Evolutionary conservation across 1,140 invertebrate species (phyloP), one percentile per base, ranked within the genome.

Genomic region (Drosophila seguyi): DNA sequence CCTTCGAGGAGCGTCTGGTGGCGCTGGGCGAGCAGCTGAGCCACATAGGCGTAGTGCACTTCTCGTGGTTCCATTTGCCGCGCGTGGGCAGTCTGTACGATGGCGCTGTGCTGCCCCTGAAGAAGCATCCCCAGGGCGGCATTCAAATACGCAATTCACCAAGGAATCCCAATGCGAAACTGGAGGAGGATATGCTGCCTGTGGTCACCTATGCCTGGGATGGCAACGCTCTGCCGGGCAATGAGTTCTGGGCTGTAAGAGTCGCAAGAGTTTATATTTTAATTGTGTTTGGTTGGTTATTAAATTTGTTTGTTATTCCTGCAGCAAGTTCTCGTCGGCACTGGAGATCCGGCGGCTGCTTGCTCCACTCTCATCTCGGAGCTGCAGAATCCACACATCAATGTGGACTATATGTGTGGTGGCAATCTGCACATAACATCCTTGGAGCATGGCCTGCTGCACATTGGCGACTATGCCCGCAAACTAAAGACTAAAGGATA

Each of bases 201-300:
- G 93, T 96, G 11, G 94, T 95, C 6, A 95, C 94, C 1, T 96
- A 96, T 74, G 94, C 95, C 1, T 95, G 95, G 94, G 95, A 96
- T 84, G 94, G 94, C 10, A 96, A 96, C 78, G 93, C 95, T 2
- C 93, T 95, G 57, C 95, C 95, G 4, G 95, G 95, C 76, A 95
- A 94, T 65, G 94, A 95, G 59, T 95, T 94, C 75, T 95, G 94
- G 94, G 44, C 42, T 34, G 91, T 91, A 57, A 61, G 69, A 61
- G 62, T 56, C 11, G 0, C 0, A 3, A 1, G 1, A 16, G 1
- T 1, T 4, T 25, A 25, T 2, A 2, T 16, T 7, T 13, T 16
- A 2, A 14, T 29, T 2, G 20, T 1, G 8, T 11, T 25, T 14
- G 4, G 1, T 27, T 42, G 4, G 11, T 38, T 38, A 39, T 25